Evolutionary conservation across 1,140 invertebrate species (phyloP).

Genomic region (Aplysia californica): DNA sequence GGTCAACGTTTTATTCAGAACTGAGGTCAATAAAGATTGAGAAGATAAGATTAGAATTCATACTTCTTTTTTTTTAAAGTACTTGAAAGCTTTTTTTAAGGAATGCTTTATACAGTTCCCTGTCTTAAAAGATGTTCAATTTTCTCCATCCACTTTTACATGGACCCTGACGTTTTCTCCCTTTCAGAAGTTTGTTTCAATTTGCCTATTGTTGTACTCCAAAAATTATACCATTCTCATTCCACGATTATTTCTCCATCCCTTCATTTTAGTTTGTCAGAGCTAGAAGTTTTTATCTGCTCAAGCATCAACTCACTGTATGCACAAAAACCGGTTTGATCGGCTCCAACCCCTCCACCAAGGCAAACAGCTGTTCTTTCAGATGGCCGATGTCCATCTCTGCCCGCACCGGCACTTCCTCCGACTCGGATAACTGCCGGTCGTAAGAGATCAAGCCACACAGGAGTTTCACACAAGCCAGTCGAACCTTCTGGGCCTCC

Average conservation of each 20-base stretch:
- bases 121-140: too few relatives aligned
- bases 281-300: neutral
- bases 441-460: neutral
- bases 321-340: neutral
- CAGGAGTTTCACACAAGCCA: neutral
- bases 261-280: neutral
- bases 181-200: too few relatives aligned
- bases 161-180: too few relatives aligned
- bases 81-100: too few relatives aligned
- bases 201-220: too few relatives aligned
- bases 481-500: neutral
- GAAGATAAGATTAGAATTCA: too few relatives aligned
- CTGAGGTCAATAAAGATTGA: too few relatives aligned
- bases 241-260: neutral
- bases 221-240: too few relatives aligned
- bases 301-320: neutral
- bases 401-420: neutral
- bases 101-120: too few relatives aligned
- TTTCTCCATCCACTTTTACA: too few relatives aligned
- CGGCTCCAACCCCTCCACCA: neutral
- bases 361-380: neutral
- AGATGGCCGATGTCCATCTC: neutral
- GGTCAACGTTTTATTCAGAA: too few relatives aligned
- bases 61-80: too few relatives aligned
- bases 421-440: neutral